Conservation (phyloP, 2,888 invertebrate genomes). For the Leucania comma region DNA sequence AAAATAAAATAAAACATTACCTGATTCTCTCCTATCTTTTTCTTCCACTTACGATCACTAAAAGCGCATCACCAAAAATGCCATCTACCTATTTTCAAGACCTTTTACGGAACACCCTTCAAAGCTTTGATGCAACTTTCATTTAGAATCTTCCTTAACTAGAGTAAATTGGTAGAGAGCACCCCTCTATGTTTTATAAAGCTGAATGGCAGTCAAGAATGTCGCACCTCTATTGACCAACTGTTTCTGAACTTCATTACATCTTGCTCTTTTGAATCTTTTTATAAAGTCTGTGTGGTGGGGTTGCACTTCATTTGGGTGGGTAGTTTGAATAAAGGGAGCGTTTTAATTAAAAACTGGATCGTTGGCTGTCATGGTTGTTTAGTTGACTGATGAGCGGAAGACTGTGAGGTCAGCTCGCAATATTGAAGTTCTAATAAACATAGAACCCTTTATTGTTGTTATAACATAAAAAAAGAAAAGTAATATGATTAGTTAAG, state of each 20-base stretch:
- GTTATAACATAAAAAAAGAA: no score
- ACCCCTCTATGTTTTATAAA: slow-evolving; percentile 47
- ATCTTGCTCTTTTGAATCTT: slow-evolving; percentile 53
- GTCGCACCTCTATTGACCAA: slow-evolving; percentile 56
- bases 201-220: slow-evolving; percentile 49
- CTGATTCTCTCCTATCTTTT: neutral
- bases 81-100: slow-evolving; percentile 20
- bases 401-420: neutral
- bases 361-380: neutral
- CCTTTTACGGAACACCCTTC: slow-evolving; percentile 49
- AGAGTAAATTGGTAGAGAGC: slow-evolving; percentile 53
- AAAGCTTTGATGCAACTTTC: slow-evolving; percentile 59
- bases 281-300: slow-evolving; percentile 27
- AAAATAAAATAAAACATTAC: no score
- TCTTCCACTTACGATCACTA: neutral
- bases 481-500: no score
- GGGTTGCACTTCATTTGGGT: slow-evolving; percentile 24
- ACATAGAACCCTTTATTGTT: neutral
- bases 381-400: slow-evolving; percentile 3
- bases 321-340: slow-evolving; percentile 27
- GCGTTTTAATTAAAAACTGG: slow-evolving; percentile 47
- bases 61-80: slow-evolving; percentile 37
- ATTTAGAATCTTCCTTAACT: slow-evolving; percentile 51
- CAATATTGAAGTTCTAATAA: neutral
- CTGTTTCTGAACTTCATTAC: slow-evolving; percentile 55